Conservation (phyloP, 1,140 invertebrate genomes). For the Apis mellifera region Amel_HAv3.1 CM009945.2:1359001-1359500, state of each 20-base stretch:
- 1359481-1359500: slow-evolving; percentile 27
- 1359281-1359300: not conserved
- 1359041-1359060: slow-evolving; percentile 49
- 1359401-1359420: too few relatives aligned
- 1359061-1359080: slow-evolving; percentile 24
- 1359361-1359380: not conserved
- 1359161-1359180: slow-evolving; percentile 47
- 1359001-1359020: slow-evolving; percentile 46
- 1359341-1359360: not conserved
- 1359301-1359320: slow-evolving; percentile 10
- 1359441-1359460: not conserved
- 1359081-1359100: not conserved
- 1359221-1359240: slow-evolving; percentile 52
- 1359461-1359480: not conserved
- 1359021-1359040: slow-evolving; percentile 48
- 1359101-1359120: slow-evolving; percentile 39
- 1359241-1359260: slow-evolving; percentile 40
- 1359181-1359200: slow-evolving; percentile 18
- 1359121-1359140: slow-evolving; percentile 32
- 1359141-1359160: not conserved
- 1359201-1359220: slow-evolving; percentile 28
- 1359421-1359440: not conserved
- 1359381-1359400: not conserved
- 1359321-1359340: slow-evolving; percentile 16
- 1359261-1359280: slow-evolving; percentile 42